A percentile compares a stretch with the other conserved stretches of the same genome.
These are phyloP conservation scores for Mesocentrotus franciscanus DNA, from an alignment of 53 echinoderm and acorn worm genomes.

Conservation along the genomic window DNA sequence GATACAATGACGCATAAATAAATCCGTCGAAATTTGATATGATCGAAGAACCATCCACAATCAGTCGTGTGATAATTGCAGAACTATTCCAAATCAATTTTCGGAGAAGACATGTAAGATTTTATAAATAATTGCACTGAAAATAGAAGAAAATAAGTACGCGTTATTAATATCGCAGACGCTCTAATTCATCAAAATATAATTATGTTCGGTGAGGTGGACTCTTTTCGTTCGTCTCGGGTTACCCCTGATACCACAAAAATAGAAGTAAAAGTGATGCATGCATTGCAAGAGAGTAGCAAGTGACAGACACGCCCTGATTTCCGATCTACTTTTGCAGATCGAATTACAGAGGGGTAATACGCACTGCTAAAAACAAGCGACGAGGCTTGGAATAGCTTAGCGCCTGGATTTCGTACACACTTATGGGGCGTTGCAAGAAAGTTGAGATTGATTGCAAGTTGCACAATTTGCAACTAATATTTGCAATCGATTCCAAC, in stretches of 20 bases:
- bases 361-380: too few species aligned
- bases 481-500: too few species aligned
- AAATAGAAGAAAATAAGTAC: too few species aligned
- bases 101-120: background rate
- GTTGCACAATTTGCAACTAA: too few species aligned
- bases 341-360: background rate
- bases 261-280: background rate
- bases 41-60: background rate
- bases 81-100: background rate
- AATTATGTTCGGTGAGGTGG: background rate
- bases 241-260: background rate
- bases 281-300: background rate
- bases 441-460: too few species aligned
- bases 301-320: conserved; percentile 19
- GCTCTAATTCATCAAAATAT: conserved; percentile 7
- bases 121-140: too few species aligned
- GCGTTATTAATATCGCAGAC: background rate
- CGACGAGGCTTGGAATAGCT: too few species aligned
- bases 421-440: too few species aligned
- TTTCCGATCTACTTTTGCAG: background rate
- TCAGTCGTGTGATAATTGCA: too few species aligned
- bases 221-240: background rate
- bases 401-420: too few species aligned
- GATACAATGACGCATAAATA: too few species aligned
- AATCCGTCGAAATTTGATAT: background rate